phyloP scores from a whole-genome alignment of 1,140 invertebrate species.

The Ooceraea biroi region DNA sequence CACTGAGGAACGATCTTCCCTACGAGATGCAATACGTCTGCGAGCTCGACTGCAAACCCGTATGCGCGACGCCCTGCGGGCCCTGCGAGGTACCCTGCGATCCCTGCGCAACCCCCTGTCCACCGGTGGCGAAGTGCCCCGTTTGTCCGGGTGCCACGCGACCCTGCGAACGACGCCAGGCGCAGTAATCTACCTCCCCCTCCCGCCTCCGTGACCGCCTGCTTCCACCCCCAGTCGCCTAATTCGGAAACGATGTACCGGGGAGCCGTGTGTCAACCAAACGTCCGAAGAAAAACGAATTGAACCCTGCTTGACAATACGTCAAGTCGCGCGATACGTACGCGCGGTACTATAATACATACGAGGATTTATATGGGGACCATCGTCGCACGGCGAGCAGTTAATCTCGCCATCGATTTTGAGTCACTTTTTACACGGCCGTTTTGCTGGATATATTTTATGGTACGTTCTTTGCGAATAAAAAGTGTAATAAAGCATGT shows the following conservation, averaged over 20 bases:
- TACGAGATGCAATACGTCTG: slow-evolving; percentile 78
- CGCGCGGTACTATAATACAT: slow-evolving; percentile 28
- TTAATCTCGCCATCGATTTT: slow-evolving; percentile 38
- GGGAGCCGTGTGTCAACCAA: slow-evolving; percentile 71
- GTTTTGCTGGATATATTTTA: slow-evolving; percentile 32
- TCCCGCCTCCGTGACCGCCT: background rate
- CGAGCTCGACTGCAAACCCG: slow-evolving; percentile 75
- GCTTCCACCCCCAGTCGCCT: slow-evolving; percentile 31
- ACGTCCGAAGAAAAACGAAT: slow-evolving; percentile 62
- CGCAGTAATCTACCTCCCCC: slow-evolving; percentile 16
- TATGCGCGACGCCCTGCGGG: slow-evolving; percentile 70
- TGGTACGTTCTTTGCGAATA: slow-evolving; percentile 25
- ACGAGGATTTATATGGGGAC: slow-evolving; percentile 44
- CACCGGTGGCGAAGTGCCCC: slow-evolving; percentile 23
- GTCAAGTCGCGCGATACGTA: slow-evolving; percentile 47
- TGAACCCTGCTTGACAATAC: slow-evolving; percentile 42
- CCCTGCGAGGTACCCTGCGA: slow-evolving; percentile 64
- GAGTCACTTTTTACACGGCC: slow-evolving; percentile 14
- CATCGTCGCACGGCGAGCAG: slow-evolving; percentile 3
- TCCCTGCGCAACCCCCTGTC: slow-evolving; percentile 24
- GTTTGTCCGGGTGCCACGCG: background rate
- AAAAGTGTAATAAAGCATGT: slow-evolving; percentile 28
- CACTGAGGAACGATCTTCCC: slow-evolving; percentile 73
- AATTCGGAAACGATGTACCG: slow-evolving; percentile 58
- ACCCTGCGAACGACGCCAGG: slow-evolving; percentile 49